phyloP scores from a whole-genome alignment of 2,888 invertebrate species.

The Ethmia dodecea region DNA sequence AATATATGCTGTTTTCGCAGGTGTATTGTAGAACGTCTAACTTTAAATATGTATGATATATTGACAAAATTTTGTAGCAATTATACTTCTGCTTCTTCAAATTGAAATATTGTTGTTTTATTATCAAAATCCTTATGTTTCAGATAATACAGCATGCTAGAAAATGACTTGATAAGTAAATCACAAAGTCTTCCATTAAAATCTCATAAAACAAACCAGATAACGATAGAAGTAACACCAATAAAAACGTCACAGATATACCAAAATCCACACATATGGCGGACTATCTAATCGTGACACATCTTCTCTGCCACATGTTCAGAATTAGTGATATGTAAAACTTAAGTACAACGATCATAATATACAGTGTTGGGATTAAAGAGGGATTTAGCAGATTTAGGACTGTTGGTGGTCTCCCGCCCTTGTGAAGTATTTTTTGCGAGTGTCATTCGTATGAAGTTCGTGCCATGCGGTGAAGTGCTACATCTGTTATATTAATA shows the following conservation, averaged over 20 bases:
- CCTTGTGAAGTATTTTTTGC: constrained; percentile 51
- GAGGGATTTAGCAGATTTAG: constrained; percentile 54
- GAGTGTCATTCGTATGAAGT: constrained; percentile 9
- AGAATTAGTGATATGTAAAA: constrained; percentile 54
- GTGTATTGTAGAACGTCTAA: too few relatives aligned
- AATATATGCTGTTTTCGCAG: too few relatives aligned
- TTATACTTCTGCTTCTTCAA: too few relatives aligned
- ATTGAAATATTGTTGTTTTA: too few relatives aligned
- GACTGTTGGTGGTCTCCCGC: constrained; percentile 59
- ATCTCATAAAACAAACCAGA: constrained; percentile 1
- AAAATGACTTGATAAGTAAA: too few relatives aligned
- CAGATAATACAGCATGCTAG: too few relatives aligned
- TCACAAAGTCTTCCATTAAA: too few relatives aligned
- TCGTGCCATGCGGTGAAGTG: constrained; percentile 49
- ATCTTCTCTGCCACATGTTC: constrained; percentile 65
- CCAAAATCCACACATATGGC: constrained; percentile 26
- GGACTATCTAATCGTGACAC: constrained; percentile 26
- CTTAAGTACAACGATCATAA: constrained; percentile 70
- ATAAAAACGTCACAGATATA: constrained; percentile 13
- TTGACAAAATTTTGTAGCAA: too few relatives aligned
- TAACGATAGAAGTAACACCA: not conserved
- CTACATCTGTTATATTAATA: constrained; percentile 26
- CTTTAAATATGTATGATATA: too few relatives aligned
- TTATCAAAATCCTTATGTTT: too few relatives aligned
- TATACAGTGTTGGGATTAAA: constrained; percentile 63